Percentiles rank a stretch among this genome's conserved stretches.
These are phyloP conservation scores for Mixornis gularis DNA, from an alignment of 2,113 vertebrate genomes.

Conservation along the genomic window DNA sequence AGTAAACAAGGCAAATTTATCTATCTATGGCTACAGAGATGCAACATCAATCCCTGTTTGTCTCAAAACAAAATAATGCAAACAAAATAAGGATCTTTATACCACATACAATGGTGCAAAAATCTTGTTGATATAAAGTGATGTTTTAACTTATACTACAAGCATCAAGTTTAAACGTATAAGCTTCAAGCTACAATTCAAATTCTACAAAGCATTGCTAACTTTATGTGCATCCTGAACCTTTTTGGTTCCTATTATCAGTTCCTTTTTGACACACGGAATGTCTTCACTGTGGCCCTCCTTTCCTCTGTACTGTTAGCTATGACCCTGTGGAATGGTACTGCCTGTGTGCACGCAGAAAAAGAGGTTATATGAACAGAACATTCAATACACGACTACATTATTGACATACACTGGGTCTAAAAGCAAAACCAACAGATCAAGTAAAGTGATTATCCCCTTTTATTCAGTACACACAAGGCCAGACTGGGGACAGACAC, in stretches of 20 bases:
- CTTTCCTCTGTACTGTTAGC: neutral
- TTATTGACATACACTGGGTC: neutral
- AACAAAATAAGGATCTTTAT: neutral
- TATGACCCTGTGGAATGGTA: neutral
- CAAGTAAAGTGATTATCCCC: neutral
- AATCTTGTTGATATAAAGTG: neutral
- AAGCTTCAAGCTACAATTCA: neutral
- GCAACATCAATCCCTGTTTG: neutral
- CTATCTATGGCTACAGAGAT: neutral
- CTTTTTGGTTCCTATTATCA: neutral
- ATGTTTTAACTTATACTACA: neutral
- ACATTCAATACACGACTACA: neutral
- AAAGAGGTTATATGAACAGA: neutral
- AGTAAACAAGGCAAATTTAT: neutral
- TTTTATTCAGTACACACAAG: neutral
- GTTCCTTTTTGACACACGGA: neutral
- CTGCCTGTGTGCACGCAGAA: neutral
- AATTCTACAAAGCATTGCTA: neutral
- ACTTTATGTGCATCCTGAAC: rapidly evolving
- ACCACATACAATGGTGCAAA: neutral
- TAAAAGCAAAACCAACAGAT: neutral
- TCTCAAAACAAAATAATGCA: neutral
- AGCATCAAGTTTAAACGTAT: neutral
- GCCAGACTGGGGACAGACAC: neutral
- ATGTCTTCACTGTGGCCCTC: neutral